Evolutionary conservation across 2,113 vertebrate genomes (phyloP), one percentile per base, ranked within the genome.

Genomic region (Brevimyrus niger): DNA sequence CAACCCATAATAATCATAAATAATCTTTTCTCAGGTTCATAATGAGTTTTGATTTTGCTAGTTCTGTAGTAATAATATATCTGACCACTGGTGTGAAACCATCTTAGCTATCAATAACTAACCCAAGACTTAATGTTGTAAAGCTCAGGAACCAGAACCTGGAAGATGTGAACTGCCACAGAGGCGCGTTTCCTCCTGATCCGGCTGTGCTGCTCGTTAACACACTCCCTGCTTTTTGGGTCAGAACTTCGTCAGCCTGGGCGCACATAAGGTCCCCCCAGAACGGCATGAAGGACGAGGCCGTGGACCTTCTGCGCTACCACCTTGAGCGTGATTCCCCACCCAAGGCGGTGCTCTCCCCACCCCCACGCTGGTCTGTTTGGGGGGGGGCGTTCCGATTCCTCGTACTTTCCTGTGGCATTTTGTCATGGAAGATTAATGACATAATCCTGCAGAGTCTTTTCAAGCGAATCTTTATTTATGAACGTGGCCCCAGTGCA

Each of bases 361-460:
- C n/a, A 47, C 13, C 47, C 23, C 85, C 4, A n/a, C 15, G 21
- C 3, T 10, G 31, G 19, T 10, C 27, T 61, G 35, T 58, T 87
- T 38, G 86, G 50, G 31, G 23, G 42, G 65, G 65, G 46, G 46
- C 23, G 31, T 82, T 53, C 19, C 21, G 53, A 27, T 87, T 90
- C 85, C 48, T 17, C 48, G 35, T 90, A 87, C 76, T 87, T 86
- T 90, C 86, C 35, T 35, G 35, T 83, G 89, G 42, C 89, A 61
- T 87, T 90, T 90, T 90, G 86, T 88, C 86, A 88, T 88, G 73
- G 86, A 90, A 82, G 89, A 90, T 83, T 90, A 87, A 90, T 90
- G 89, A 50, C 38, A 88, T 88, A 88, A 87, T 88, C 89, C 87
- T 47, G 38, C 38, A n/a, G 58, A 87, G 86, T 90, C 86, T 80